Conservation (phyloP, 1,140 invertebrate species). For the Arion vulgaris region DNA sequence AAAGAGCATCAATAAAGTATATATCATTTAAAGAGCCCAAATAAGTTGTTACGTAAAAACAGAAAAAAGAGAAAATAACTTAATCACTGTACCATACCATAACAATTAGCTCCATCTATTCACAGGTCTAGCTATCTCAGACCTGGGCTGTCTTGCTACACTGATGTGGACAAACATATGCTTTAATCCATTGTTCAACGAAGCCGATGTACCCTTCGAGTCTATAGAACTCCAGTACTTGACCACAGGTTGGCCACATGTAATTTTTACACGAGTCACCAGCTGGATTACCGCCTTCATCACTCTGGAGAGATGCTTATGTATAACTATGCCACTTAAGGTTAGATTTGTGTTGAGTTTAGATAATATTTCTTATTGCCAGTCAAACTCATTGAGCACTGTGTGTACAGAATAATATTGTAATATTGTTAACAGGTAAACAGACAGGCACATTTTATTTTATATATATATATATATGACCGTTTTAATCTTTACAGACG, state of each 20-base stretch:
- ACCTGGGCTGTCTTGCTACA: slow-evolving; percentile 4
- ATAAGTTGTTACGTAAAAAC: background rate
- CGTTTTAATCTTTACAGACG: too few species aligned
- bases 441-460: background rate
- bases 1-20: background rate
- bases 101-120: background rate
- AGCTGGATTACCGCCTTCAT: slow-evolving; percentile 33
- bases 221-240: slow-evolving; percentile 25
- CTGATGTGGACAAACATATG: slow-evolving; percentile 19
- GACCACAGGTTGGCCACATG: slow-evolving; percentile 29
- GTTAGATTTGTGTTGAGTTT: background rate
- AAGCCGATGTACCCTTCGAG: slow-evolving; percentile 14
- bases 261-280: slow-evolving; percentile 16
- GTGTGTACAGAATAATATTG: background rate
- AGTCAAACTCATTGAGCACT: background rate
- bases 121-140: slow-evolving; percentile 9
- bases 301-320: slow-evolving; percentile 25
- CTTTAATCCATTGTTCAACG: slow-evolving; percentile 26
- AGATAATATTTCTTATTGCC: background rate
- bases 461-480: too few species aligned
- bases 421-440: background rate
- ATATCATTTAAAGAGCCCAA: too few species aligned
- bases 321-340: slow-evolving; percentile 9
- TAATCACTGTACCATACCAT: background rate
- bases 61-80: background rate